Conservation (phyloP, 2,888 invertebrate species). For the Tetranychus piercei region DNA sequence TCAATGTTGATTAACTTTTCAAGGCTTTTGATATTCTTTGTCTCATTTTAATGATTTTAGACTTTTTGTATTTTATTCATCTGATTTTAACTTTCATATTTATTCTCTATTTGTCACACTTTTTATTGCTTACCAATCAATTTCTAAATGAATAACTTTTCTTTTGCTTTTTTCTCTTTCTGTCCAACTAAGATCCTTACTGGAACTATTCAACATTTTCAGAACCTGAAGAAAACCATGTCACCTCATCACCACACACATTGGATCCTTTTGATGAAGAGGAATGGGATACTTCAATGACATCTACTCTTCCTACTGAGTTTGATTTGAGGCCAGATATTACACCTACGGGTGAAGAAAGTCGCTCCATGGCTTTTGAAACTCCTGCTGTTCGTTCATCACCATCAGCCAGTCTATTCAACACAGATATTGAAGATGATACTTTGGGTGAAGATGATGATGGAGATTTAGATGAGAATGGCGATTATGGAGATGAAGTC, state of each 20-base stretch:
- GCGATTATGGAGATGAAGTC: background rate
- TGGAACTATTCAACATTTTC: slow-evolving; percentile 20
- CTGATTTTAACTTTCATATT: background rate
- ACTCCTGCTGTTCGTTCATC: slow-evolving; percentile 19
- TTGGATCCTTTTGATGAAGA: slow-evolving; percentile 73
- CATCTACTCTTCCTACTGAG: slow-evolving; percentile 19
- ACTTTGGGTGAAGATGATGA: background rate
- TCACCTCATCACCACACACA: background rate
- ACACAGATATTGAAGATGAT: background rate
- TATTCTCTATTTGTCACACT: background rate
- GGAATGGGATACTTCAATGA: slow-evolving; percentile 67
- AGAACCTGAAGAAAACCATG: slow-evolving; percentile 14
- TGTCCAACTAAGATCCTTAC: slow-evolving; percentile 15
- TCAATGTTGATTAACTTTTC: background rate
- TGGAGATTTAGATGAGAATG: background rate
- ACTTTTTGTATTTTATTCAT: background rate
- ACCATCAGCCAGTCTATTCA: slow-evolving; percentile 11
- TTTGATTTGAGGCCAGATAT: slow-evolving; percentile 21
- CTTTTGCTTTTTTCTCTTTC: background rate
- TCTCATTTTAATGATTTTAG: background rate
- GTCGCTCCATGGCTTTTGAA: slow-evolving; percentile 17
- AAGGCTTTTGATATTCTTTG: background rate
- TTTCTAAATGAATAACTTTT: background rate
- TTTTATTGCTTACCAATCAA: too few relatives aligned
- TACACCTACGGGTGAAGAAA: slow-evolving; percentile 21